These are phyloP conservation scores for Psittacula derbiana DNA, from an alignment of 2,797 vertebrate genomes.

Conservation along the genomic window DNA sequence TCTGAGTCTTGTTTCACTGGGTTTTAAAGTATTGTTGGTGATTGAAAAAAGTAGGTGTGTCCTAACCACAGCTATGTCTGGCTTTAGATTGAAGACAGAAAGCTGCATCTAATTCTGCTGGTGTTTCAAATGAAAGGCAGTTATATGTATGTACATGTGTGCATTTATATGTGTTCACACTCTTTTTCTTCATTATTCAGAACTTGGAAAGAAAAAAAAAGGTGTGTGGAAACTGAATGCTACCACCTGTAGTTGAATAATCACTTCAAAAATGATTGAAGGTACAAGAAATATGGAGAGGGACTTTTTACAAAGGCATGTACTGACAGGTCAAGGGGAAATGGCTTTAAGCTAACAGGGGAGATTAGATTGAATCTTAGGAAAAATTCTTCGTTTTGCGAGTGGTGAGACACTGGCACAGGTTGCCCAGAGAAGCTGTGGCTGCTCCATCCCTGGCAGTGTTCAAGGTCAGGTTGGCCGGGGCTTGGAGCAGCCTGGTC, in stretches of 20 bases:
- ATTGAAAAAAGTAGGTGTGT: not conserved
- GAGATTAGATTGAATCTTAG: not conserved
- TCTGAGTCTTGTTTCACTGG: not conserved
- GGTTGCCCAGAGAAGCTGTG: not conserved
- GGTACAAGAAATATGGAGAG: not conserved
- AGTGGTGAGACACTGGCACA: not conserved
- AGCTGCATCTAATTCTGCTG: not conserved
- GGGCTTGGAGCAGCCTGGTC: not conserved
- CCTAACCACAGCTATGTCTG: not conserved
- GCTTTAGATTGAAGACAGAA: not conserved
- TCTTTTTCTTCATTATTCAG: not conserved
- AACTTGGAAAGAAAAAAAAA: not conserved
- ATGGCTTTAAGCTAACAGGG: not conserved
- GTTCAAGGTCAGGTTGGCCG: not conserved
- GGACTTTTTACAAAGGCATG: not conserved
- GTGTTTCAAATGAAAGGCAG: not conserved
- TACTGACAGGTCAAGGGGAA: not conserved
- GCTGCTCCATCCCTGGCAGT: not conserved
- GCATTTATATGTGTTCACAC: not conserved
- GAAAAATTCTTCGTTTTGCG: not conserved
- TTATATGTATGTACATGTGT: not conserved
- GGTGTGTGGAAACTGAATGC: not conserved
- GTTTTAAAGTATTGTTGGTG: not conserved
- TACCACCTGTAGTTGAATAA: not conserved
- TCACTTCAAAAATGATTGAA: not conserved